These are phyloP conservation scores for Caerostris extrusa DNA, from an alignment of 1,140 invertebrate species.

Conservation along the genomic window DNA sequence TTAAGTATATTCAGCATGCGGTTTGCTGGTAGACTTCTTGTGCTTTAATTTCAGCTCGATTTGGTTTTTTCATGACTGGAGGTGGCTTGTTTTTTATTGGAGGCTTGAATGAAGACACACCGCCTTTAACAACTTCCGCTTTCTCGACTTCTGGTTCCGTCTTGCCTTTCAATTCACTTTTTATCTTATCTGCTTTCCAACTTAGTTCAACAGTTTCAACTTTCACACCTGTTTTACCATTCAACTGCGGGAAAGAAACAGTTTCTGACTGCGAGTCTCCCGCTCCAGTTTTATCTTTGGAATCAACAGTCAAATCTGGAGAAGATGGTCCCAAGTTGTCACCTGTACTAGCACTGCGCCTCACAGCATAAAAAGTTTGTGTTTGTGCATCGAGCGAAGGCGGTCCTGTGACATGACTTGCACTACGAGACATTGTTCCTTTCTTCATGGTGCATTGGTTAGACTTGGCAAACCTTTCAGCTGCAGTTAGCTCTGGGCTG, in stretches of 20 bases:
- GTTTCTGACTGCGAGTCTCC: constrained; percentile 50
- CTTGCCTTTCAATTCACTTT: constrained; percentile 39
- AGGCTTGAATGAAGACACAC: constrained; percentile 86
- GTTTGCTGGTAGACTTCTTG: constrained; percentile 72
- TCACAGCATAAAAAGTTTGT: constrained; percentile 79
- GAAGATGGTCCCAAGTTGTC: constrained; percentile 72
- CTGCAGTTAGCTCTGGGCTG: constrained; percentile 86
- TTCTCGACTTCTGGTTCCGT: constrained; percentile 49
- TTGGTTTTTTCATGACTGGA: constrained; percentile 87
- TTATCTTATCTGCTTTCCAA: constrained; percentile 79
- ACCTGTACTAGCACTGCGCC: constrained; percentile 78
- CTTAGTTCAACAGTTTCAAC: constrained; percentile 82
- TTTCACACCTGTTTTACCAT: constrained; percentile 73
- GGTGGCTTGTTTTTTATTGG: constrained; percentile 87
- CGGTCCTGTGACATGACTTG: constrained; percentile 67
- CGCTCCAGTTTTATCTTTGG: constrained; percentile 78
- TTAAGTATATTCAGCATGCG: constrained; percentile 60
- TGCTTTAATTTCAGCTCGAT: constrained; percentile 77
- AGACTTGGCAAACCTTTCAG: constrained; percentile 88
- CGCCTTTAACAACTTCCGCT: constrained; percentile 82
- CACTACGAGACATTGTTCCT: constrained; percentile 78
- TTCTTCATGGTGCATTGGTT: constrained; percentile 92
- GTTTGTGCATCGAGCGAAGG: constrained; percentile 79
- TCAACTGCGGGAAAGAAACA: constrained; percentile 24
- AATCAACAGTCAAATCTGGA: constrained; percentile 75